Conservation (phyloP, 64 coral and sea anemone species). For the Acropora yongei region DNA sequence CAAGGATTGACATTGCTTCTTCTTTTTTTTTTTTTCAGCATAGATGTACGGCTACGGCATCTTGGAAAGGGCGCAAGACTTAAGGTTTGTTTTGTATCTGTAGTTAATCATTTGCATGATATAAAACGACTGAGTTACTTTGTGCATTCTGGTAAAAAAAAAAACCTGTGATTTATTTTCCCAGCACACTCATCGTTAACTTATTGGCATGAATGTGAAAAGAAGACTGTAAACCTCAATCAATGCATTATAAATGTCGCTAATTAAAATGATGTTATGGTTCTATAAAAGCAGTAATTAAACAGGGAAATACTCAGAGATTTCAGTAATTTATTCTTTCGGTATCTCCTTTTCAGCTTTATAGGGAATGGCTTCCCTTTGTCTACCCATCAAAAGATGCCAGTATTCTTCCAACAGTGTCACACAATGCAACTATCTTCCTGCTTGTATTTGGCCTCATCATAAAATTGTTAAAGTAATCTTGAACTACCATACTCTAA, state of each 20-base stretch:
- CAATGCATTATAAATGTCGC: no score
- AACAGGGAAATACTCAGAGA: background rate
- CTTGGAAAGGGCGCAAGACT: background rate
- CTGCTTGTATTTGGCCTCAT: conserved; percentile 13
- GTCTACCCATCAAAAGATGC: background rate
- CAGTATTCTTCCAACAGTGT: conserved; percentile 2
- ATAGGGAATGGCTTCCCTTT: conserved; percentile 22
- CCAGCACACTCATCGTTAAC: no score
- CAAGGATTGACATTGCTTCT: no score
- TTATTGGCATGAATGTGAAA: no score
- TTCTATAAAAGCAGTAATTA: no score
- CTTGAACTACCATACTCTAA: background rate
- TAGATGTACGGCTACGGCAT: conserved; percentile 31
- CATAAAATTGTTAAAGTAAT: background rate
- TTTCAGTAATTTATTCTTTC: no score
- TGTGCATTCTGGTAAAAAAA: no score
- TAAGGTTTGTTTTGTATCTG: conserved; percentile 9
- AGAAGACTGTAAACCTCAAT: no score
- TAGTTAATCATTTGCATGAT: no score
- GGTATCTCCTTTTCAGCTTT: conserved; percentile 17
- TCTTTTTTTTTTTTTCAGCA: conserved; percentile 15
- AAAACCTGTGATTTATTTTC: no score
- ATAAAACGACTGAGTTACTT: no score
- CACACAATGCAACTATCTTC: conserved; percentile 25
- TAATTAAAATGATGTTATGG: no score